phyloP scores from a whole-genome alignment of 2,888 invertebrate genomes.

The Hipparchia sbordonii region DNA sequence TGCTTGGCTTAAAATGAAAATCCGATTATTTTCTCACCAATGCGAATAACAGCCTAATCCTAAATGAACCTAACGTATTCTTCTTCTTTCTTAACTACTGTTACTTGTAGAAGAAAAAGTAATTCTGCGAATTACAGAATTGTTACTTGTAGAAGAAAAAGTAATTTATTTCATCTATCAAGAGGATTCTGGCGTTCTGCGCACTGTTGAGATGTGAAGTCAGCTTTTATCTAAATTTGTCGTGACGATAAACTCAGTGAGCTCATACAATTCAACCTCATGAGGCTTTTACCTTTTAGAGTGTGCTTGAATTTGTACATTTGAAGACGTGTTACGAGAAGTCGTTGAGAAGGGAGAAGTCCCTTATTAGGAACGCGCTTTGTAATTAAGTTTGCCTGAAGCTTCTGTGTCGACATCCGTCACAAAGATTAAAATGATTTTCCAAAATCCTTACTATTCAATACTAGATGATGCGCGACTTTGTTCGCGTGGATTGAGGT shows the following conservation, averaged over 20 bases:
- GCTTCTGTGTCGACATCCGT: constrained; percentile 3
- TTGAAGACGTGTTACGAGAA: constrained; percentile 12
- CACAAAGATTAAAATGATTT: no score
- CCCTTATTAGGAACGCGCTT: constrained; percentile 22
- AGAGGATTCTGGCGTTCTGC: no score
- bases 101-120: no score
- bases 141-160: no score
- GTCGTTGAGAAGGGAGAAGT: not conserved
- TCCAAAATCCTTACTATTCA: not conserved
- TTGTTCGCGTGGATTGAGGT: no score
- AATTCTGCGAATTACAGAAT: no score
- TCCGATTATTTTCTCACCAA: no score
- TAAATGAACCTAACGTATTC: no score
- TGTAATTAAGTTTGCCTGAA: constrained; percentile 24
- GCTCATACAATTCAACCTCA: constrained; percentile 29
- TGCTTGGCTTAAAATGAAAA: no score
- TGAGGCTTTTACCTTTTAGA: constrained; percentile 29
- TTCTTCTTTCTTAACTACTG: no score
- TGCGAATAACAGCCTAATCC: no score
- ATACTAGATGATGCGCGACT: not conserved
- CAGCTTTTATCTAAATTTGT: constrained; percentile 16
- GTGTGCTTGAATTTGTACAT: constrained; percentile 24
- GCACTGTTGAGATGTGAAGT: not conserved
- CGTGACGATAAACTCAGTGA: constrained; percentile 21
- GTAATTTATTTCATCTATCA: no score